Conservation (phyloP, 2,888 invertebrate genomes). For the Epinotia nisella region DNA sequence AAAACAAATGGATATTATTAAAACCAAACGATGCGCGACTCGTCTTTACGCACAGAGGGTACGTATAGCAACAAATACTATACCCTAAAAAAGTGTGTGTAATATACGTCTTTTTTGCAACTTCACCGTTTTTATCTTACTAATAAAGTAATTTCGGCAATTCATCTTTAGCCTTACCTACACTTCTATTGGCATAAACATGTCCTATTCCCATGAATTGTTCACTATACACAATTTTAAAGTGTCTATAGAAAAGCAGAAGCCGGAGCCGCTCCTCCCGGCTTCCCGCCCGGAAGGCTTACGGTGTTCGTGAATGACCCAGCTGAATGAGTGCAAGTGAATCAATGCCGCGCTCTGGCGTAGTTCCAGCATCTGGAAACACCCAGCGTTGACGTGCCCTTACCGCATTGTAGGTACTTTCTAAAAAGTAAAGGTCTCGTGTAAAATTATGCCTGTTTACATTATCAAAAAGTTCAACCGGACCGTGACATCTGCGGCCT, state of each 20-base stretch:
- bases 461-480: not conserved
- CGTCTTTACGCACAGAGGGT: too few relatives aligned
- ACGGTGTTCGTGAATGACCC: constrained; percentile 34
- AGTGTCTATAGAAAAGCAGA: not conserved
- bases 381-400: not conserved
- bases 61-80: not conserved
- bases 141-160: too few relatives aligned
- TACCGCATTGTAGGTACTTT: not conserved
- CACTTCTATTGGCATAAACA: not conserved
- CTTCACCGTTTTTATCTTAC: not conserved
- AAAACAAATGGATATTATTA: not conserved
- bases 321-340: constrained; percentile 37
- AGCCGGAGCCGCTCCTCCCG: not conserved
- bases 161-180: not conserved
- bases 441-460: not conserved
- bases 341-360: constrained; percentile 25
- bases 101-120: not conserved
- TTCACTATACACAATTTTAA: not conserved
- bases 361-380: not conserved
- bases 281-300: not conserved
- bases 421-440: not conserved
- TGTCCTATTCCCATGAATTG: too few relatives aligned
- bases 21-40: not conserved
- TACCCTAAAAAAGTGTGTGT: not conserved
- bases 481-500: not conserved